Percentiles rank a stretch among this genome's conserved stretches.
These are phyloP conservation scores for Notocelia uddmanniana DNA, from an alignment of 2,888 invertebrate genomes.

Conservation along the genomic window DNA sequence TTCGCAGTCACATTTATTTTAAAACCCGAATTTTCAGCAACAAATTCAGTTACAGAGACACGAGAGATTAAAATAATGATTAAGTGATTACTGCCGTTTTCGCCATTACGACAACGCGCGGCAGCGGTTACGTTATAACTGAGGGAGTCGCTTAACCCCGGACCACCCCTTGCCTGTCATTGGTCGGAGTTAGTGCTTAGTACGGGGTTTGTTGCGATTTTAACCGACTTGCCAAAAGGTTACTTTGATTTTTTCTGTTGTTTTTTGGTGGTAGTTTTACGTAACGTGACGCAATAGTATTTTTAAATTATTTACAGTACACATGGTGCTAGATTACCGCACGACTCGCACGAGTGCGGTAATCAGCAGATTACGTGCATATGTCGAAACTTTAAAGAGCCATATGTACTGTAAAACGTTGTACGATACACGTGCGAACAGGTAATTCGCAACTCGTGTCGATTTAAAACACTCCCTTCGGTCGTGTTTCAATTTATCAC, in stretches of 20 bases:
- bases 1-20: not conserved
- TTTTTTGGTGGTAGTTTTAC: not conserved
- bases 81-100: constrained; percentile 22
- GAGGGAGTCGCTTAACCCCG: constrained; percentile 7
- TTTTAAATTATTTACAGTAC: too few species aligned
- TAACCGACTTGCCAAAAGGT: not conserved
- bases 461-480: too few species aligned
- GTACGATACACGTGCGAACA: too few species aligned
- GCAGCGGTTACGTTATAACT: constrained; percentile 19
- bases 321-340: too few species aligned
- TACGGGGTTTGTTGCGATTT: not conserved
- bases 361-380: too few species aligned
- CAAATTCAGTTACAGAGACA: constrained; percentile 8
- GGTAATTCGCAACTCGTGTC: too few species aligned
- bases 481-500: too few species aligned
- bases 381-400: too few species aligned
- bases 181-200: constrained; percentile 24
- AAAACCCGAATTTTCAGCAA: constrained; percentile 6
- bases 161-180: constrained; percentile 19
- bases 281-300: not conserved
- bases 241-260: not conserved
- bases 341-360: too few species aligned
- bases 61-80: constrained; percentile 31
- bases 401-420: too few species aligned
- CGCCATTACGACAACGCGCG: constrained; percentile 15